A percentile compares a stretch with the other conserved stretches of the same genome.
phyloP scores from a whole-genome alignment of 2,113 vertebrate species.

The Ctenomys sociabilis region DNA sequence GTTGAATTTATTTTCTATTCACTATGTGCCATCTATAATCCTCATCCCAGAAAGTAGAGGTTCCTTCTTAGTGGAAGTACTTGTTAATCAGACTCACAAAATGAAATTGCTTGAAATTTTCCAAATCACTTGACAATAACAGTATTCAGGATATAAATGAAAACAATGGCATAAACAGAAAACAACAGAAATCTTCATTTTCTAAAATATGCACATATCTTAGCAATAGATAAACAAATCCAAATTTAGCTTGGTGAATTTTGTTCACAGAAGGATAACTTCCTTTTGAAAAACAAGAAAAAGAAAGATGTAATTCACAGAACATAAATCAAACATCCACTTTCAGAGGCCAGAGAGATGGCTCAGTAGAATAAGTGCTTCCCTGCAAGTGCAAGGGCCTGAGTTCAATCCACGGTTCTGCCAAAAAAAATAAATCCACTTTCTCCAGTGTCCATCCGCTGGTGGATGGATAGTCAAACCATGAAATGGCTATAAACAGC shows the following conservation, averaged over 20 bases:
- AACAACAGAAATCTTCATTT: constrained; percentile 30
- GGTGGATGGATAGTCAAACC: neutral
- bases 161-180: constrained; percentile 70
- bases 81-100: constrained; percentile 74
- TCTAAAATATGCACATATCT: constrained; percentile 66
- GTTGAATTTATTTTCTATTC: constrained; percentile 75
- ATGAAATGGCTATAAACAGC: neutral
- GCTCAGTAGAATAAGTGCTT: too few species aligned
- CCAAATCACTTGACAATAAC: constrained; percentile 48
- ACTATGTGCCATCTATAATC: constrained; percentile 73
- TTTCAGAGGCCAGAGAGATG: too few species aligned
- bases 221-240: constrained; percentile 66
- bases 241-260: constrained; percentile 34
- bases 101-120: constrained; percentile 69
- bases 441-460: neutral
- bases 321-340: constrained; percentile 36
- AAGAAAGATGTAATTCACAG: constrained; percentile 49
- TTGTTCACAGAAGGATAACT: neutral
- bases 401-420: too few species aligned
- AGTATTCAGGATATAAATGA: constrained; percentile 72
- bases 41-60: constrained; percentile 72
- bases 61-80: constrained; percentile 66
- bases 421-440: too few species aligned
- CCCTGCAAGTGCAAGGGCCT: too few species aligned
- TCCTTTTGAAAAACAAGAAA: neutral